These are phyloP conservation scores for Rynchops niger DNA, from an alignment of 2,113 vertebrate species.

Conservation along the genomic window DNA sequence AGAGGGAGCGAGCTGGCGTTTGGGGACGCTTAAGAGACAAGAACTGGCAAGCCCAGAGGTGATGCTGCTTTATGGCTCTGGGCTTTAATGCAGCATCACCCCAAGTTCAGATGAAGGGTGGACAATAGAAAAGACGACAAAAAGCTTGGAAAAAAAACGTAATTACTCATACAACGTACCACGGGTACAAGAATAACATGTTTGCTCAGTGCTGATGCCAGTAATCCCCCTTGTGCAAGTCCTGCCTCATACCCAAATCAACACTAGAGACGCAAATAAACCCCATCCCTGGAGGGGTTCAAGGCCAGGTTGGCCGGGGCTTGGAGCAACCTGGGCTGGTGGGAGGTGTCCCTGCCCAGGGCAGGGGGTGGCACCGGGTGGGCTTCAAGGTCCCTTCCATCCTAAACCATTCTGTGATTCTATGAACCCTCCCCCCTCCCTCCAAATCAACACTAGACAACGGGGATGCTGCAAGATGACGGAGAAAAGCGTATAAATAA, in stretches of 20 bases:
- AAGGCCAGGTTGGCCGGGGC: too few relatives aligned
- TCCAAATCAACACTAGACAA: too few relatives aligned
- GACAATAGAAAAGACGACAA: not conserved
- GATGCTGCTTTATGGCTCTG: not conserved
- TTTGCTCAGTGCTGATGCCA: not conserved
- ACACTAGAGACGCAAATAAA: too few relatives aligned
- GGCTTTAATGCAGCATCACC: not conserved
- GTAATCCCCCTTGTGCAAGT: not conserved
- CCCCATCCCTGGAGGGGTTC: too few relatives aligned
- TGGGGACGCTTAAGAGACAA: not conserved
- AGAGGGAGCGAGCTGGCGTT: not conserved
- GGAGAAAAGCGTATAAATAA: not conserved
- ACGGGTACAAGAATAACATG: not conserved
- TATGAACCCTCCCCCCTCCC: too few relatives aligned
- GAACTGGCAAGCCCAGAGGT: not conserved
- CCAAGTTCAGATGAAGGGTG: not conserved
- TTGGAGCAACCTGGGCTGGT: too few relatives aligned
- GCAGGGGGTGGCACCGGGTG: too few relatives aligned
- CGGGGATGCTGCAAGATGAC: not conserved
- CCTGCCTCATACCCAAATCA: not conserved
- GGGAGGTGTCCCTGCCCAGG: too few relatives aligned
- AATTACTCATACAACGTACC: not conserved
- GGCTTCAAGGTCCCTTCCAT: too few relatives aligned
- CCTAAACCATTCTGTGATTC: too few relatives aligned
- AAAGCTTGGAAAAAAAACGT: not conserved